Conservation (phyloP, 2,888 invertebrate species). For the Plusia festucae region DNA sequence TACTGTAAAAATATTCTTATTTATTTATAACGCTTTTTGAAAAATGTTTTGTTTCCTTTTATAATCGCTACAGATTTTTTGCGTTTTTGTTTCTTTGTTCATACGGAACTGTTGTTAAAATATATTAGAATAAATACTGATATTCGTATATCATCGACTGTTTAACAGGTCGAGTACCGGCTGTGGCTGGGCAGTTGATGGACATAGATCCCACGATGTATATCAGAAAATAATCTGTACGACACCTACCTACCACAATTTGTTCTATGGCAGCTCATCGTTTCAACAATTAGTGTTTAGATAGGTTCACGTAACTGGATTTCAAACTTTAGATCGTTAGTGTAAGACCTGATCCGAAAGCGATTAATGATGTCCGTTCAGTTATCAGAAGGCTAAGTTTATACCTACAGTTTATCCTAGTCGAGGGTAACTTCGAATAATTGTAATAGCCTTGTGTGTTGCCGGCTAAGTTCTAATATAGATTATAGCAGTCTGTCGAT, state of each 20-base stretch:
- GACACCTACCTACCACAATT: not conserved
- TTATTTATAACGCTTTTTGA: too few relatives aligned
- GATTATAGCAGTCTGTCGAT: not conserved
- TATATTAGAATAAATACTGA: too few relatives aligned
- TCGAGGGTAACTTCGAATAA: not conserved
- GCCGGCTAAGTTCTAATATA: not conserved
- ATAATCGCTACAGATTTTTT: too few relatives aligned
- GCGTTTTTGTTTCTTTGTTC: too few relatives aligned
- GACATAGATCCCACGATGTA: too few relatives aligned
- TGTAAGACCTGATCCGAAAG: not conserved
- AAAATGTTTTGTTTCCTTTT: too few relatives aligned
- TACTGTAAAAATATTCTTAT: too few relatives aligned
- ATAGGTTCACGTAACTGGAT: constrained; percentile 4
- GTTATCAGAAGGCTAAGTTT: constrained; percentile 2
- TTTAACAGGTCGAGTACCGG: too few relatives aligned
- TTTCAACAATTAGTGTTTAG: constrained; percentile 4
- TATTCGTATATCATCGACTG: too few relatives aligned
- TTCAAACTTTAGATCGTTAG: constrained; percentile 4
- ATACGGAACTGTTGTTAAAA: too few relatives aligned
- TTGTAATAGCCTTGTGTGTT: not conserved
- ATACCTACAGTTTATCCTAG: not conserved
- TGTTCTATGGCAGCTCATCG: not conserved
- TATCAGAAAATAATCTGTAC: too few relatives aligned
- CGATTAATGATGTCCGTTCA: constrained; percentile 6
- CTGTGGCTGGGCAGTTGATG: too few relatives aligned